Evolutionary conservation across 2,113 vertebrate genomes (phyloP), one percentile per base, ranked within the genome.

Genomic region (Gobiocypris rarus): DNA sequence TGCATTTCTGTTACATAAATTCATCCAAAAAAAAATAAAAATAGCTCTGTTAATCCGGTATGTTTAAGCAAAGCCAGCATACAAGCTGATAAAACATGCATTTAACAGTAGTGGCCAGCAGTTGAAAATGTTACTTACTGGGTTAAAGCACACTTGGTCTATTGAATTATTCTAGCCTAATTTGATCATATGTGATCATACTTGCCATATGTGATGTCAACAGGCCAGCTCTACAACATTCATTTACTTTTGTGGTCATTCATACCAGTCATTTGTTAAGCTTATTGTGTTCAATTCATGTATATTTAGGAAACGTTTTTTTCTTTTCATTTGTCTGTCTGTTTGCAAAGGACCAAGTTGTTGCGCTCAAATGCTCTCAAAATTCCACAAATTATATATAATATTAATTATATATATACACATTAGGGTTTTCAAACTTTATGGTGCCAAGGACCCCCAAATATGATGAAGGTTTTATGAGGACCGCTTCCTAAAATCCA

Each of bases 231-330:
- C 22, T 56, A 19, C 58, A 59, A 78, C 54, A 85, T 76, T 31
- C 24, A 43, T 22, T 70, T 43, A 15, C 17, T 59, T 86, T 54
- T 45, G 19, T 59, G n/a, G 50, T 84, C 19, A 82, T 58, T 83
- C 54, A 63, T 83, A 87, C 87, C 87, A 88, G 87, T 88, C 87
- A 83, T 82, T 88, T 88, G 87, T 88, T 88, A 88, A 88, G 87
- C 87, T 87, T 77, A 28, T 84, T 75, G 41, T n/a, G 48, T 86
- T 78, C 41, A 15, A 75, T 75, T 76, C 26, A 69, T 83, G 34
- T 70, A 83, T 73, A 26, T 80, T 61, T 74, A 48, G 73, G 38
- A 52, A 77, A 82, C 1, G 50, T 75, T 56, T 38, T 38, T 38
- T 38, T 38, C 54, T 80, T n/a, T 43, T 43, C 3, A 4, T 58